Base-by-base conservation (phyloP, 2,113 vertebrate species). In the Heterotis niloticus region DNA sequence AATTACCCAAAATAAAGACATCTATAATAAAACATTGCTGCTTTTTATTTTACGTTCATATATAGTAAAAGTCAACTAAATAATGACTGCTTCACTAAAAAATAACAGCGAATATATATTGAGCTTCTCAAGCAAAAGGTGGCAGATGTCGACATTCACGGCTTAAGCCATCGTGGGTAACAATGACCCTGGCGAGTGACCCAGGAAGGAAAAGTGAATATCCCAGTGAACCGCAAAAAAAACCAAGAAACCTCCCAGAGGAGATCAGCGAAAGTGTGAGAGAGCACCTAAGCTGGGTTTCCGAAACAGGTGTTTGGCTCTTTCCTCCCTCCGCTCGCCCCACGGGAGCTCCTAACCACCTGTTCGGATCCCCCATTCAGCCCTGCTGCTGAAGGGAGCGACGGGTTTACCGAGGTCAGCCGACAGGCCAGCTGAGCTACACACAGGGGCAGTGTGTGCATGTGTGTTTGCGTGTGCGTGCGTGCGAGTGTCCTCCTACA, bases 231-330 rank as follows among this genome's bases (percentile, higher is more conserved):
- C 85, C 16, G 20, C 81, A 75, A 82, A 83, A 87, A 85, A 83
- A 87, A 85, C 78, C 76, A 68, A 87, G 18, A n/a, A 64, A 64
- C 71, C 78, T 71, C 56, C 54, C 52, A 10, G 85, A 88, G 83
- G 88, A 88, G 87, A 86, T 18, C 26, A 64, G 17, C 10, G 51
- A 12, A 54, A 54, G 13, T 1, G n/a, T 51, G 64, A 51, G 10
- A 24, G 88, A 85, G 87, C 82, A 89, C 78, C 83, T 89, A 89
- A 84, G 89, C 86, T 88, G 83, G 89, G 88, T 92, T 92, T 91
- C 90, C 88, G 84, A 81, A 79, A 83, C 84, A 88, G 89, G 85
- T 89, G 90, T 87, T 83, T 89, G 81, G 83, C 84, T 88, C 87
- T 91, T 90, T 44, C 66, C n/a, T 29, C 34, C 0, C 59, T 88